Base-by-base conservation (phyloP, 2,888 invertebrate genomes). In the Aspidiotus rigidus region DNA sequence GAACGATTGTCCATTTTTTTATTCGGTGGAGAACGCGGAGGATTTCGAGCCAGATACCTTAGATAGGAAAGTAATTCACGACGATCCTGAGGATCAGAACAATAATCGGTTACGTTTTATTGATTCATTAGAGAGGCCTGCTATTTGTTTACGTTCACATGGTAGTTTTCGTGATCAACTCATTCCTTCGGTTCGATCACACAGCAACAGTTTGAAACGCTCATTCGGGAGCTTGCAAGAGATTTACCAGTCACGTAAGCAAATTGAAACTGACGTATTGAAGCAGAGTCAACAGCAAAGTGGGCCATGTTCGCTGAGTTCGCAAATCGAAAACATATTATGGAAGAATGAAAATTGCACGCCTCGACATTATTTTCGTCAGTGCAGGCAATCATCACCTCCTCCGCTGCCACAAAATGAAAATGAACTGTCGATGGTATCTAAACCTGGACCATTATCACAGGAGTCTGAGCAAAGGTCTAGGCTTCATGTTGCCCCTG, bases 31-130 rank as follows among this genome's bases (percentile, higher is more conserved):
- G 70, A 91, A 91, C 75, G 89, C 89, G 2, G 89, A 89, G 74
- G 86, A 85, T 69, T 92, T 90, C 74, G 92, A 92, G 77, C 90
- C 91, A 0, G 91, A 92, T 73, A 92, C 92, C 0, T 80, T 92
- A 69, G 92, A 92, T 75, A 81, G 91, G 40, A 90, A 90, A 76
- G 59, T 66, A 8, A 59, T 28, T 39, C 42, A 59, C 15, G 67
- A 67, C 10, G 49, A 49, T 8, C 39, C 41, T 16, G 41, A 56
- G 13, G 39, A 39, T 28, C 28, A 41, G 28, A 16, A 13, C 11
- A 17, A 16, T 57, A 11, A 17, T 44, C 59, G 40, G n/a, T 44
- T 64, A n/a, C 66, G 56, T 16, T 54, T 66, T 6, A 60, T 70
- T 7, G 71, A 72, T 10, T 64, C 67, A 9, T 59, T 69, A 2